These are phyloP conservation scores for Torymus tubicola DNA, from an alignment of 2,888 invertebrate genomes.

Conservation along the genomic window DNA sequence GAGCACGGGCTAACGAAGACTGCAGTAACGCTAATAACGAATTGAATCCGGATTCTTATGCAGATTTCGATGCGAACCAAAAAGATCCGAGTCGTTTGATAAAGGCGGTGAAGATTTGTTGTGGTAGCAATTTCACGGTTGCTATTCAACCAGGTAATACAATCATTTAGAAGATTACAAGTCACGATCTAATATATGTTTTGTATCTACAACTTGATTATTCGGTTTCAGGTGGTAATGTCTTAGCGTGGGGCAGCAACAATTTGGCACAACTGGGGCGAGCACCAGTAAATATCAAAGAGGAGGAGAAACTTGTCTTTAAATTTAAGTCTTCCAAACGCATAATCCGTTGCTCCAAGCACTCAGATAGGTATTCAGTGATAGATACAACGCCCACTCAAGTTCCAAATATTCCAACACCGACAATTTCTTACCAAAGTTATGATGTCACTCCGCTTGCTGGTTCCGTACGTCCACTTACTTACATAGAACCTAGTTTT, in stretches of 20 bases:
- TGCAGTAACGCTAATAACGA: constrained; percentile 37
- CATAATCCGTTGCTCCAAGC: constrained; percentile 80
- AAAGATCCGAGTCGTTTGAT: constrained; percentile 69
- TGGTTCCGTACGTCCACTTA: constrained; percentile 68
- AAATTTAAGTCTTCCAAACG: constrained; percentile 83
- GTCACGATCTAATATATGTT: neutral
- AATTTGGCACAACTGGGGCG: constrained; percentile 81
- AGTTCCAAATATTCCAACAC: constrained; percentile 74
- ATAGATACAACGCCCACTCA: constrained; percentile 73
- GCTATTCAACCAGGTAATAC: constrained; percentile 78
- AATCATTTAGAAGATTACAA: neutral
- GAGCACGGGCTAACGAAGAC: constrained; percentile 13
- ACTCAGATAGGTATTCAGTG: constrained; percentile 64
- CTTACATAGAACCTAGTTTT: constrained; percentile 70
- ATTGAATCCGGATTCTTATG: constrained; percentile 21
- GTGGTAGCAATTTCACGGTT: constrained; percentile 88
- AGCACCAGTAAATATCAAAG: constrained; percentile 79
- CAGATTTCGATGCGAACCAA: constrained; percentile 62
- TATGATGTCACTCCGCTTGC: constrained; percentile 71
- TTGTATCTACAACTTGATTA: too few relatives aligned
- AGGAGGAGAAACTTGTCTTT: constrained; percentile 75
- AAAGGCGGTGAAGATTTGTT: constrained; percentile 78
- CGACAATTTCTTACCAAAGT: constrained; percentile 74
- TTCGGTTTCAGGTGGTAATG: constrained; percentile 77
- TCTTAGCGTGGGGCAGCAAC: constrained; percentile 88